A percentile compares a stretch with the other conserved stretches of the same genome.
phyloP scores from a whole-genome alignment of 92 coral and sea anemone species.

The Micromussa lordhowensis region DNA sequence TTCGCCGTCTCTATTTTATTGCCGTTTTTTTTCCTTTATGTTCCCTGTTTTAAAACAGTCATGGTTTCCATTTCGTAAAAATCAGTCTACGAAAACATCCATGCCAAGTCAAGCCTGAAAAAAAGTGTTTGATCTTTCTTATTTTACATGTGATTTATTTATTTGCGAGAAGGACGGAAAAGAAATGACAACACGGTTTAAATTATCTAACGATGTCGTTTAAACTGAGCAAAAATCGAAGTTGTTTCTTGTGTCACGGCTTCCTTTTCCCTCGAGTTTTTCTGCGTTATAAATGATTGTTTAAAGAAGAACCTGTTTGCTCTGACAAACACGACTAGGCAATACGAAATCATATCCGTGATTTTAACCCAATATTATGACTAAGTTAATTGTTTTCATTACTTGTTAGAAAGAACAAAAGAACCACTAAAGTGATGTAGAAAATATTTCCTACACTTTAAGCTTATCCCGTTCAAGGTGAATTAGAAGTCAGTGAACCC shows the following conservation, averaged over 20 bases:
- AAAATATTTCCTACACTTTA: neutral
- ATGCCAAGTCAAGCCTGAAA: conserved; percentile 20
- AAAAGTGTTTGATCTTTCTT: conserved; percentile 4
- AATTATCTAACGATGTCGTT: neutral
- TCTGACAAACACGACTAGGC: conserved; percentile 26
- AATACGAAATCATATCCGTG: neutral
- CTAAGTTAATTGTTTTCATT: conserved; percentile 8
- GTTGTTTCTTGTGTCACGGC: neutral
- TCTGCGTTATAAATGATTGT: neutral
- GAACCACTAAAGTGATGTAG: neutral
- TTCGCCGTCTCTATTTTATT: neutral
- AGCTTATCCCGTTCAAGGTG: neutral
- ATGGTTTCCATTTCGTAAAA: neutral
- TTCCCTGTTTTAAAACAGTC: neutral
- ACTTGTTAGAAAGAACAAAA: neutral
- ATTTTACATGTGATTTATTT: neutral
- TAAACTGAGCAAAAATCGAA: neutral
- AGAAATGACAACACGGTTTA: no score
- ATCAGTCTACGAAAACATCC: neutral
- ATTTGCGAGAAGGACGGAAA: neutral
- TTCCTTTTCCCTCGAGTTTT: neutral
- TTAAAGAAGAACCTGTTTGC: conserved; percentile 13
- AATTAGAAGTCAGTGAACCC: neutral
- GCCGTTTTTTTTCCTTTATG: no score
- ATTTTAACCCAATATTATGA: neutral